Percentiles rank a stretch among this genome's conserved stretches.
These are phyloP conservation scores for Furcifer pardalis DNA, from an alignment of 2,797 vertebrate species.

Conservation along the genomic window DNA sequence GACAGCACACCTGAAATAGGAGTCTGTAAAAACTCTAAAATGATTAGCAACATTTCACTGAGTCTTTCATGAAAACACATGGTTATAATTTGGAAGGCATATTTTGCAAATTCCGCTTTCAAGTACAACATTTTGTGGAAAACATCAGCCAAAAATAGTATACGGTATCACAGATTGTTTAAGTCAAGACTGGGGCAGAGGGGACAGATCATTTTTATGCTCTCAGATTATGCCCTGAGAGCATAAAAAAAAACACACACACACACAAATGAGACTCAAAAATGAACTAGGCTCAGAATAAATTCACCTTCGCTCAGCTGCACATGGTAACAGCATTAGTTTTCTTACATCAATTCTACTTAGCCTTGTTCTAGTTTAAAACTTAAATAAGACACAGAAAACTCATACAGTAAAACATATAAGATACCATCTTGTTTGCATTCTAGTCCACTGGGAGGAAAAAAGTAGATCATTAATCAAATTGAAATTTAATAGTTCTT, in stretches of 20 bases:
- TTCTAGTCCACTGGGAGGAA: not conserved
- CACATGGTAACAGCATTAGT: conserved; percentile 19
- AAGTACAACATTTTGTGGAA: conserved; percentile 6
- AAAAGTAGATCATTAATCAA: not conserved
- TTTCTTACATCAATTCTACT: not conserved
- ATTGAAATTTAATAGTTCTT: conserved; percentile 9
- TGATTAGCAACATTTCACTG: not conserved
- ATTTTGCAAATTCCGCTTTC: conserved; percentile 21
- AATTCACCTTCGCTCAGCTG: conserved; percentile 63
- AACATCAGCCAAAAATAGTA: conserved; percentile 46
- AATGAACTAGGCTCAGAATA: conserved; percentile 45
- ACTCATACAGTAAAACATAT: not conserved
- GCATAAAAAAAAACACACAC: too few species aligned
- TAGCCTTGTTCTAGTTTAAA: not conserved
- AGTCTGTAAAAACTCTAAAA: not conserved
- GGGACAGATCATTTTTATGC: conserved; percentile 35
- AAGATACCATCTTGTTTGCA: not conserved
- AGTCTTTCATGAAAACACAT: not conserved
- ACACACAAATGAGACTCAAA: conserved; percentile 44
- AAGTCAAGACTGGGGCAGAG: conserved; percentile 22
- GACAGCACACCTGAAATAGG: not conserved
- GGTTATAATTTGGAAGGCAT: not conserved
- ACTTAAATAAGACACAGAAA: not conserved
- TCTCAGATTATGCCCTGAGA: too few species aligned
- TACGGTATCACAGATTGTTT: conserved; percentile 39